Percentiles rank a stretch among this genome's conserved stretches.
Conservation (phyloP, 1,140 invertebrate species). For the Zaprionus nigranus region DNA sequence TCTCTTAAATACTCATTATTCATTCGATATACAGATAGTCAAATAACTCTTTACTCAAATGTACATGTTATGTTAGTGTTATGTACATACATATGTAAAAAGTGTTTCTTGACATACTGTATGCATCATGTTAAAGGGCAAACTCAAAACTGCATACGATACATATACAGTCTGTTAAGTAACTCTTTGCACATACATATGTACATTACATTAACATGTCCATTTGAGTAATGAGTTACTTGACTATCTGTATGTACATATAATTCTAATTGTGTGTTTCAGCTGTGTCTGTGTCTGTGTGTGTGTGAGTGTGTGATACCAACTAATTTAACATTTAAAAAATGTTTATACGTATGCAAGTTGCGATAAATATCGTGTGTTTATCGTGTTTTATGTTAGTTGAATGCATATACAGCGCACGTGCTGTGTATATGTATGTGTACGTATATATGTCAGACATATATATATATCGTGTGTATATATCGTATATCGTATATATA, state of each 20-base stretch:
- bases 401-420: not conserved
- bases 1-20: slow-evolving; percentile 5
- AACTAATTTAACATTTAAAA: slow-evolving; percentile 70
- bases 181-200: no score
- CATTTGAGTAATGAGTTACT: no score
- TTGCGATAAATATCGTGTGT: slow-evolving; percentile 22
- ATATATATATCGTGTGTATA: slow-evolving; percentile 1
- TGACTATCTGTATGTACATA: no score
- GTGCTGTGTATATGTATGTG: not conserved
- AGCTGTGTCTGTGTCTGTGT: slow-evolving; percentile 5
- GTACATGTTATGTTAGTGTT: no score
- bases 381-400: slow-evolving; percentile 20
- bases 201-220: no score
- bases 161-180: no score
- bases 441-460: slow-evolving; percentile 6
- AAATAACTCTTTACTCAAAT: no score
- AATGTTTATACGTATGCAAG: slow-evolving; percentile 32
- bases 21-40: not conserved
- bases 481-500: slow-evolving; percentile 10
- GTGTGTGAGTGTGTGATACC: slow-evolving; percentile 33
- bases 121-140: slow-evolving; percentile 15
- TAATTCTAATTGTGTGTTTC: slow-evolving; percentile 22
- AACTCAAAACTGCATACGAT: slow-evolving; percentile 40
- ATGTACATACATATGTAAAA: no score
- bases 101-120: no score